phyloP scores from a whole-genome alignment of 2,113 vertebrate genomes.

The Cochlearius cochlearius region DNA sequence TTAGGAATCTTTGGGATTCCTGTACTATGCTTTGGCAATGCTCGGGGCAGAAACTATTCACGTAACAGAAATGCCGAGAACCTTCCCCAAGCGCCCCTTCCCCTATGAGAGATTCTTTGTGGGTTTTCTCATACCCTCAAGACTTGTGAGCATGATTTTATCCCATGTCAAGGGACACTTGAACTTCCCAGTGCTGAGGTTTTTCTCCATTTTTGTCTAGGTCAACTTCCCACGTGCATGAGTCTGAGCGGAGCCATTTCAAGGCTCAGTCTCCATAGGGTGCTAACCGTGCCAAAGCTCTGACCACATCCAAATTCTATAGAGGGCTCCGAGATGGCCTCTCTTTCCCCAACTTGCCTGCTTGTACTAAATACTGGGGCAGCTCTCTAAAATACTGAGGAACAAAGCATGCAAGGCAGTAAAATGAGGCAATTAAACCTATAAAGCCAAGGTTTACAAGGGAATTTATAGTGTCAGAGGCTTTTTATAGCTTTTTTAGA shows the following conservation, averaged over 20 bases:
- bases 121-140: background rate
- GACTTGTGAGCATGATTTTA: background rate
- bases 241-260: constrained; percentile 28
- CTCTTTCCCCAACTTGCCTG: constrained; percentile 21
- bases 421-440: constrained; percentile 82
- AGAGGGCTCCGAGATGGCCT: background rate
- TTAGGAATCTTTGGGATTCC: background rate
- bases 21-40: background rate
- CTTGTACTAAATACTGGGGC: constrained; percentile 53
- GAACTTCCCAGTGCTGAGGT: background rate
- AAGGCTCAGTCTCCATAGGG: background rate
- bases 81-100: background rate
- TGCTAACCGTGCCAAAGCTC: constrained; percentile 6
- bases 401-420: constrained; percentile 75
- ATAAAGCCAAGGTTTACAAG: constrained; percentile 82
- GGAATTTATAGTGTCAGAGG: constrained; percentile 81
- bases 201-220: background rate
- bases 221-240: background rate
- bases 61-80: background rate
- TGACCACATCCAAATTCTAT: background rate
- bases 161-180: background rate
- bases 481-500: constrained; percentile 84
- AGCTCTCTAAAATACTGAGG: constrained; percentile 70
- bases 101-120: background rate
- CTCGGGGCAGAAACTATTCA: background rate